Evolutionary conservation across 23 tunicate species (phyloP), one percentile per base, ranked within the genome.

Genomic region (Aplidium turbinatum): DNA sequence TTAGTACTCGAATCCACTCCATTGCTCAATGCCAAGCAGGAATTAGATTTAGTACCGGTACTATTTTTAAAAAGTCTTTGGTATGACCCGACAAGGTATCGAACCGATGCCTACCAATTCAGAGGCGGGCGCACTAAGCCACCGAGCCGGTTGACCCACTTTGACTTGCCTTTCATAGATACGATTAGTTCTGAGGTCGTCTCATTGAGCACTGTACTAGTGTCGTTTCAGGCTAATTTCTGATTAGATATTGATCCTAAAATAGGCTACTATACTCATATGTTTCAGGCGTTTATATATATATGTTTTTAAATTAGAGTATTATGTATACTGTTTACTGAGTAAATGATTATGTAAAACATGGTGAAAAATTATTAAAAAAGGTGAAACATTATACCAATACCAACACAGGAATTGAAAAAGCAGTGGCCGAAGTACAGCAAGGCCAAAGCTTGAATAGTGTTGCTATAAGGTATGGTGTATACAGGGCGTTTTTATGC

Each of bases 361-460:
- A 42, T 42, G 50, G 50, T 42, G 50, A 42, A 16, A 16, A 42
- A 42, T 42, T 42, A 42, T 42, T 11, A 42, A 42, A 42, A 42
- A 42, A 42, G 16, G 50, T 42, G 11, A 42, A 16, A 16, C 50
- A 42, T 42, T 42, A n/a, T n/a, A n/a, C n/a, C n/a, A n/a, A 42
- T 42, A 42, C 50, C 50, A 42, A 42, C 13, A 16, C 50, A 42
- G 50, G 50, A 42, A 42, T 42, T 42, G 50, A 42, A 42, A 42
- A 42, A 42, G 50, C 50, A 42, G 50, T 42, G 50, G 50, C 50
- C 50, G 50, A 42, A 42, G 50, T 42, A 42, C 50, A 42, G 50
- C 50, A 42, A 42, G 50, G 50, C 50, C 50, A 42, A 42, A 42
- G 50, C 50, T 42, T 42, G 50, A 42, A 42, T 42, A 42, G 50